A percentile compares a stretch with the other conserved stretches of the same genome.
Evolutionary conservation across 2,888 invertebrate species (phyloP).

Genomic region (Calameuta pallipes): DNA sequence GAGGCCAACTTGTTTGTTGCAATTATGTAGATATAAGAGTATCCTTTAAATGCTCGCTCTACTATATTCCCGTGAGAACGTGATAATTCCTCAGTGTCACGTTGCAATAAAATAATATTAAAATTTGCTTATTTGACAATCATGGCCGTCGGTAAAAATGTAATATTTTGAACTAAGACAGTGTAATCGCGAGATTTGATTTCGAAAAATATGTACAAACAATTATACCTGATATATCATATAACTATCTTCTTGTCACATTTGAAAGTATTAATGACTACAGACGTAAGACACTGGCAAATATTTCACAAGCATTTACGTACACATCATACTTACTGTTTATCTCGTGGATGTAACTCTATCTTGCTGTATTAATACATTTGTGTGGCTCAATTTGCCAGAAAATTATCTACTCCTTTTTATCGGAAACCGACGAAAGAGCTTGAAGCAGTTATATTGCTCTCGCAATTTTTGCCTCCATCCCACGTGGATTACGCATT

Average conservation of each 20-base stretch:
- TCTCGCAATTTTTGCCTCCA: neutral
- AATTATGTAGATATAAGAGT: neutral
- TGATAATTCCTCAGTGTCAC: neutral
- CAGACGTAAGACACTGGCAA: neutral
- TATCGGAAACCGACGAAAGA: neutral
- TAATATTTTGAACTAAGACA: neutral
- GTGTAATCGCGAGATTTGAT: neutral
- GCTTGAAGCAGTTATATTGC: neutral
- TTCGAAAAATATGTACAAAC: neutral
- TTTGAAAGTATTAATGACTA: neutral
- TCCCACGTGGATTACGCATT: neutral
- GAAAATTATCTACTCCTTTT: neutral
- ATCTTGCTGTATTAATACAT: neutral
- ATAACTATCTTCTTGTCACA: neutral
- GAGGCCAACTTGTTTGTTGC: neutral
- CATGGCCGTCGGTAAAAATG: neutral
- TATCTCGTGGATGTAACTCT: neutral
- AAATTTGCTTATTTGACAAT: neutral
- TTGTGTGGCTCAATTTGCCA: neutral
- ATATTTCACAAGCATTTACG: neutral
- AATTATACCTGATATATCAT: neutral
- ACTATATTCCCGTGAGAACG: neutral
- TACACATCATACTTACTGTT: neutral
- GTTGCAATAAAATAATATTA: neutral
- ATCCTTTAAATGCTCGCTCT: neutral